Conservation (phyloP, 2,888 invertebrate genomes). For the Synanthedon tipuliformis region DNA sequence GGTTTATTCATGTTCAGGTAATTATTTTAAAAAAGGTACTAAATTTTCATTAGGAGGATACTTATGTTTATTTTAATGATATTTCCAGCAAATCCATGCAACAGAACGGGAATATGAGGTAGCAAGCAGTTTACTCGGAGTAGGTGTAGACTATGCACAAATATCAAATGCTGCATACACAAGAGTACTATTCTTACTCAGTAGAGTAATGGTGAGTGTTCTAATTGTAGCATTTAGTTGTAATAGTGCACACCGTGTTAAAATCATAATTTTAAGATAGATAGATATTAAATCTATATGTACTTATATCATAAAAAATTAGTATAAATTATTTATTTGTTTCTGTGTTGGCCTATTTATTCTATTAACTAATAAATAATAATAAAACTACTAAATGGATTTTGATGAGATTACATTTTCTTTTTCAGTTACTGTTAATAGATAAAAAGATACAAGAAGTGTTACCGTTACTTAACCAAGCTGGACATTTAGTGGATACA, state of each 20-base stretch:
- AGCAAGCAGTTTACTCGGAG: constrained; percentile 88
- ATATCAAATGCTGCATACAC: constrained; percentile 93
- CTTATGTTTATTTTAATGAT: neutral
- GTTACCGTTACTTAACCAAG: constrained; percentile 87
- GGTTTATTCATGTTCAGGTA: no score
- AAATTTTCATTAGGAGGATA: neutral
- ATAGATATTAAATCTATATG: no score
- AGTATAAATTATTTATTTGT: no score
- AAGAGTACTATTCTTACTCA: constrained; percentile 90
- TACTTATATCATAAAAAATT: no score
- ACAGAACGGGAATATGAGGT: constrained; percentile 91
- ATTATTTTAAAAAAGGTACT: no score
- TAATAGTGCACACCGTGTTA: no score
- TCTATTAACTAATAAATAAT: no score
- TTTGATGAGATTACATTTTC: constrained; percentile 1
- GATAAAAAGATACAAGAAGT: constrained; percentile 94
- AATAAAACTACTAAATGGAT: no score
- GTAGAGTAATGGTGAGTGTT: constrained; percentile 92
- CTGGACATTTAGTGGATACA: constrained; percentile 90
- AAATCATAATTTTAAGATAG: no score
- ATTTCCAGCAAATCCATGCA: constrained; percentile 90
- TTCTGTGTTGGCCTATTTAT: no score
- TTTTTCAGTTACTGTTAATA: constrained; percentile 86
- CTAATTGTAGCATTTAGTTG: no score
- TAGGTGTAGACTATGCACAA: constrained; percentile 96